These are phyloP conservation scores for Pollenia amentaria DNA, from an alignment of 2,888 invertebrate genomes.

Conservation along the genomic window DNA sequence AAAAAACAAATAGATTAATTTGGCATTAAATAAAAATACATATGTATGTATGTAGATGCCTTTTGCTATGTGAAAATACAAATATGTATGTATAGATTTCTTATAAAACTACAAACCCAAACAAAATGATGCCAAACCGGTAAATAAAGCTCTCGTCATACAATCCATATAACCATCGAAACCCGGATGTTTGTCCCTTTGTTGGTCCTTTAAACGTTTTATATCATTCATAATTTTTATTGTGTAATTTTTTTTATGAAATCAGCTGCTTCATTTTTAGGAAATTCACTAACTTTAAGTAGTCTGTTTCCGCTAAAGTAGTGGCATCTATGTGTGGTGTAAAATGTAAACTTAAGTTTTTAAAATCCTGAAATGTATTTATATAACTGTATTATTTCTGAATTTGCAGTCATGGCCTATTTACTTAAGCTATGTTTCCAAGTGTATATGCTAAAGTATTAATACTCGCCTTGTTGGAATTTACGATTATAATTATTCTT, in stretches of 20 bases:
- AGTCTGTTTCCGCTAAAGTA: too few relatives aligned
- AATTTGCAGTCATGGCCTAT: too few relatives aligned
- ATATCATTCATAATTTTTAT: conserved; percentile 83
- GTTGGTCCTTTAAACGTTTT: conserved; percentile 83
- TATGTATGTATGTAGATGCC: background rate
- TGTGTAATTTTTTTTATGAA: background rate
- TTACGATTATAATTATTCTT: too few relatives aligned
- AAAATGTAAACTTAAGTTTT: too few relatives aligned
- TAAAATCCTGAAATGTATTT: too few relatives aligned
- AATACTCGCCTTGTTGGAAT: too few relatives aligned
- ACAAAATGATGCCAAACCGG: conserved; percentile 84
- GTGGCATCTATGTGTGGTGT: too few relatives aligned
- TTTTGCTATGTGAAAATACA: background rate
- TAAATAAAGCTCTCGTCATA: conserved; percentile 84
- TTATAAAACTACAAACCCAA: conserved; percentile 79
- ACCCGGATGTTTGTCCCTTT: conserved; percentile 84
- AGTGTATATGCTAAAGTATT: too few relatives aligned
- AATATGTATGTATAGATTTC: background rate
- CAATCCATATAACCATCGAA: conserved; percentile 85
- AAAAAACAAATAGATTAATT: too few relatives aligned
- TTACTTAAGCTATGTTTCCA: too few relatives aligned
- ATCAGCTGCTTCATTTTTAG: background rate
- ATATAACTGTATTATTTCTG: too few relatives aligned
- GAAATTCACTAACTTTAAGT: background rate
- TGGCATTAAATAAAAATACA: background rate